Base-by-base conservation (phyloP, 1,140 invertebrate species). In the Penaeus japonicus region DNA sequence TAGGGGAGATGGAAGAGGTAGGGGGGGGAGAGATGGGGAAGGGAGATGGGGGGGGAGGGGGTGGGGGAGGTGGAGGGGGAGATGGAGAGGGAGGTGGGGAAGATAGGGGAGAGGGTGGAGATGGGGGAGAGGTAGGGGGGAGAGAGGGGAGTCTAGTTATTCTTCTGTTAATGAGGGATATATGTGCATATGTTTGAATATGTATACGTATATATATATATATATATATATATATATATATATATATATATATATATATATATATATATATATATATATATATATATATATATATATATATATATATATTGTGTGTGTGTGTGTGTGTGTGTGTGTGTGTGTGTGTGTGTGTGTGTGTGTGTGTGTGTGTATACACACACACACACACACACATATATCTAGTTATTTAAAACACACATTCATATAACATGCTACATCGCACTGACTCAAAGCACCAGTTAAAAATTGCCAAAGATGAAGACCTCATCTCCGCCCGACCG, bases 241-340 rank as follows among this genome's bases (percentile, higher is more conserved):
- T 65, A 54, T 79, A 7, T 83, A 62, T 84, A 65, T 65, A 84
- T 65, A 84, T 65, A 62, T 62, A 84, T 65, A 62, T 65, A 75
- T 65, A 84, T 84, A 62, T 84, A 84, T 84, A 84, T 84, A 65
- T 83, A 83, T 75, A 57, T 59, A 39, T 77, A 54, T 7, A 57
- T 27, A 77, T 32, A 83, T 73, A 32, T 39, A 17, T 39, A 59
- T 2, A 83, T 32, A 27, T 30, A 59, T 30, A 83, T 39, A 7
- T 30, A 3, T 27, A 59, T 83, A 7, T 65, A 18, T 24, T 5
- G 30, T 17, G 7, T 65, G 30, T 24, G 3, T 65, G 5, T 2
- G 3, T n/a, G 65, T 65, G 32, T 20, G 12, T 47, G 35, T 22
- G 20, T 62, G 20, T 39, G n/a, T 35, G 22, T 4, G 20, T n/a